Base-by-base conservation (phyloP, 1,140 invertebrate genomes). In the Ostrea edulis region DNA sequence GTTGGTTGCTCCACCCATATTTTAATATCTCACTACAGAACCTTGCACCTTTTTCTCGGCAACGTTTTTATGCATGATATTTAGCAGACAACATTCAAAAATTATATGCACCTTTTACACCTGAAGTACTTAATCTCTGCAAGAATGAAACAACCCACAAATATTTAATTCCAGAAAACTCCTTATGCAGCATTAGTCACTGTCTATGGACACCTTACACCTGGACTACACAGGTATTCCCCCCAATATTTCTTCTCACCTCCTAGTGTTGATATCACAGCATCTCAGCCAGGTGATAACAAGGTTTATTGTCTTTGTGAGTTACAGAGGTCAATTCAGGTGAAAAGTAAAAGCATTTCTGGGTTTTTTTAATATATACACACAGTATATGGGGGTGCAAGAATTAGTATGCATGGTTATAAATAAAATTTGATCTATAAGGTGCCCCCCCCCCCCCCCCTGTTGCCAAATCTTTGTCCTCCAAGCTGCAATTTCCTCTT, bases 201-300 rank as follows among this genome's bases (percentile, higher is more conserved):
- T 25, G 65, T 29, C 65, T 11, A 20, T 71, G 65, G 65, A 25
- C 65, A 71, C 22, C n/a, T 29, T 25, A 8, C 25, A 35, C 65
- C 65, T 25, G 65, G 25, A 12, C 22, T 71, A 71, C 65, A 71
- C 65, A 71, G 65, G 65, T 71, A 71, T 71, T 29, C 65, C 29
- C 65, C n/a, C 8, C 25, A 25, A 25, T n/a, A n/a, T 29, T 71
- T 29, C 65, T 58, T n/a, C 65, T 71, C 65, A 29, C 65, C 65
- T 71, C 11, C 20, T 25, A 25, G 65, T 71, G 65, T 71, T 22
- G 8, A 71, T 71, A n/a, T 71, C 25, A 11, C 65, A 71, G 65
- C 65, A 71, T 71, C 65, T 29, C 22, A 12, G 22, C 12, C 65
- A 71, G 65, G 65, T 71, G 65, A 71, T 71, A n/a, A 58, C 20